Percentiles rank a stretch among this genome's conserved stretches.
phyloP scores from a whole-genome alignment of 2,888 invertebrate genomes.

The Magallana nippona region DNA sequence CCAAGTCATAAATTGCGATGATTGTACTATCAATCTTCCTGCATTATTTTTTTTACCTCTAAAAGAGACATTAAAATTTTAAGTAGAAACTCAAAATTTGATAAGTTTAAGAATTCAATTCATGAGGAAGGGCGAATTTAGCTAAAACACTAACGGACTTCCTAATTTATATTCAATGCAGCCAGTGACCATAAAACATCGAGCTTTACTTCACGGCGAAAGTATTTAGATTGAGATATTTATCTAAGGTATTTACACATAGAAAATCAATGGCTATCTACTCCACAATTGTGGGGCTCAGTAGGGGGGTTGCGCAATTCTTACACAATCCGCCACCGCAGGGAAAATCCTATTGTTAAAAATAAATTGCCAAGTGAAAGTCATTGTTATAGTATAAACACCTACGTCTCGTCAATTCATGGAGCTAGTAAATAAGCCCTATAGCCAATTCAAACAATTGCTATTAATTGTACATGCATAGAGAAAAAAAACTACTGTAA shows the following conservation, averaged over 20 bases:
- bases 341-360: conserved; percentile 35
- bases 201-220: conserved; percentile 31
- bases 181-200: conserved; percentile 25
- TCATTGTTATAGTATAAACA: conserved; percentile 6
- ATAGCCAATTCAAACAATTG: not conserved
- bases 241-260: conserved; percentile 41
- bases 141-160: not conserved
- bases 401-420: not conserved
- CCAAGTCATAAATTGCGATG: too few species aligned
- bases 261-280: conserved; percentile 39
- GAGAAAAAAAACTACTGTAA: not conserved
- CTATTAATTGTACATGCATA: not conserved
- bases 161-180: not conserved
- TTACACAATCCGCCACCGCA: not conserved
- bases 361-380: conserved; percentile 5
- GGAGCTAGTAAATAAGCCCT: not conserved
- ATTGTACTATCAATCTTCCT: too few species aligned
- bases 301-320: conserved; percentile 22
- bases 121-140: too few species aligned
- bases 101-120: too few species aligned
- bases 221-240: conserved; percentile 38
- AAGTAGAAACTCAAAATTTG: too few species aligned
- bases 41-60: too few species aligned
- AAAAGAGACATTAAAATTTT: too few species aligned
- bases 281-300: conserved; percentile 12